These are phyloP conservation scores for Cephus sareptanus DNA, from an alignment of 2,888 invertebrate genomes.

Conservation along the genomic window DNA sequence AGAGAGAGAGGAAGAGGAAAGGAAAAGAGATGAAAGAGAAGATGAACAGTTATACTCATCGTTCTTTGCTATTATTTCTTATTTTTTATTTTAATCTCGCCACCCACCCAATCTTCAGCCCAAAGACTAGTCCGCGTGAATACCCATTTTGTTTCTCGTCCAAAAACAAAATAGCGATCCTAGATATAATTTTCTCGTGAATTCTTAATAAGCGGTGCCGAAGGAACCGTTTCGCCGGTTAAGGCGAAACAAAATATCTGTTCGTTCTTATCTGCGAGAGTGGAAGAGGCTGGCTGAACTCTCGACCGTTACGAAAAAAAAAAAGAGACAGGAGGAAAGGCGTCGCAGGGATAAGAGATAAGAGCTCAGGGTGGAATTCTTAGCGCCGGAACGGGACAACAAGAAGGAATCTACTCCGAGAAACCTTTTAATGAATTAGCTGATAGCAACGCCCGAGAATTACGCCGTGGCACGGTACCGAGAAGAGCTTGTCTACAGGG, in stretches of 20 bases:
- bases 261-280: slow-evolving; percentile 17
- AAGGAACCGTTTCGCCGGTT: slow-evolving; percentile 22
- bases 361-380: slow-evolving; percentile 21
- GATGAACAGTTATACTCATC: no score
- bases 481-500: slow-evolving; percentile 12
- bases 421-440: slow-evolving; percentile 35
- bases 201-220: not conserved
- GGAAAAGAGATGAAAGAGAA: no score
- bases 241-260: slow-evolving; percentile 24
- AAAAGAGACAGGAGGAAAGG: slow-evolving; percentile 3
- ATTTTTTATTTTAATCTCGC: not conserved
- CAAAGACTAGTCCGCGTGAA: not conserved
- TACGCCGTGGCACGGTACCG: slow-evolving; percentile 24
- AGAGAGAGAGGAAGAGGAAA: not conserved
- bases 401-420: slow-evolving; percentile 7
- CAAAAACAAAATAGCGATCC: not conserved
- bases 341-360: slow-evolving; percentile 27
- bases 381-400: slow-evolving; percentile 17
- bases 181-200: not conserved
- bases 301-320: not conserved
- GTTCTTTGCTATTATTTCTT: not conserved
- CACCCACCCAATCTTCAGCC: not conserved
- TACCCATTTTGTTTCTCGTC: not conserved
- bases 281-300: slow-evolving; percentile 21
- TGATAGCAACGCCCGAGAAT: slow-evolving; percentile 30